Percentiles rank a stretch among this genome's conserved stretches.
phyloP scores from a whole-genome alignment of 2,888 invertebrate species.

The Luperina nickerlii region DNA sequence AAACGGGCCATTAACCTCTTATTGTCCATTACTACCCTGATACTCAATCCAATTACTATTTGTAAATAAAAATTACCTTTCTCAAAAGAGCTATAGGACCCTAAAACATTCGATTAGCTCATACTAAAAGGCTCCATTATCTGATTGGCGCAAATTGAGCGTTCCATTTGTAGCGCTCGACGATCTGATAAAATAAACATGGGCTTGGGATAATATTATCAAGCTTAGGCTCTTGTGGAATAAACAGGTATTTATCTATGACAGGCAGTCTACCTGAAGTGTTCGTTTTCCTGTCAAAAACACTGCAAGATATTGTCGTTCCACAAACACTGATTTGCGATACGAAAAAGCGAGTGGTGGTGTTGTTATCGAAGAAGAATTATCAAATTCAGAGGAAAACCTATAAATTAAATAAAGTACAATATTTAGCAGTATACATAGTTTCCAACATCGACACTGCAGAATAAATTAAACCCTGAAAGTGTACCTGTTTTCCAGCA shows the following conservation, averaged over 20 bases:
- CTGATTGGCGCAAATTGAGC: constrained; percentile 54
- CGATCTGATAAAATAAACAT: constrained; percentile 60
- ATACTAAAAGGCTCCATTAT: constrained; percentile 45
- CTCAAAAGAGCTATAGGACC: constrained; percentile 17
- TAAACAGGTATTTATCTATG: constrained; percentile 44
- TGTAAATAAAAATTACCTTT: neutral
- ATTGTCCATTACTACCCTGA: neutral
- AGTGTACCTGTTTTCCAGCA: constrained; percentile 20
- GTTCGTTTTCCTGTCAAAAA: constrained; percentile 14
- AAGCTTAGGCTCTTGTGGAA: constrained; percentile 26
- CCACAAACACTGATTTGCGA: constrained; percentile 35
- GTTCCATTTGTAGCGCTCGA: constrained; percentile 34
- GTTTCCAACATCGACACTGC: neutral
- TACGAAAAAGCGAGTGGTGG: neutral
- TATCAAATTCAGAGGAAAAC: neutral
- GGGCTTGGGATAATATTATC: constrained; percentile 37
- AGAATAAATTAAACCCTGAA: constrained; percentile 48
- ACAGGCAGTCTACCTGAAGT: constrained; percentile 30
- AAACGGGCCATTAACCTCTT: neutral
- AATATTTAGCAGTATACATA: neutral
- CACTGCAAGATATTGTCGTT: constrained; percentile 1
- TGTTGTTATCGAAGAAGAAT: neutral
- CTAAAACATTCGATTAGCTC: constrained; percentile 41
- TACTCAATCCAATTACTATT: neutral
- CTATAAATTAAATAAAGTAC: neutral